Base-by-base conservation (phyloP, 2,888 invertebrate genomes). In the Lepetodrilus schrolli region DNA sequence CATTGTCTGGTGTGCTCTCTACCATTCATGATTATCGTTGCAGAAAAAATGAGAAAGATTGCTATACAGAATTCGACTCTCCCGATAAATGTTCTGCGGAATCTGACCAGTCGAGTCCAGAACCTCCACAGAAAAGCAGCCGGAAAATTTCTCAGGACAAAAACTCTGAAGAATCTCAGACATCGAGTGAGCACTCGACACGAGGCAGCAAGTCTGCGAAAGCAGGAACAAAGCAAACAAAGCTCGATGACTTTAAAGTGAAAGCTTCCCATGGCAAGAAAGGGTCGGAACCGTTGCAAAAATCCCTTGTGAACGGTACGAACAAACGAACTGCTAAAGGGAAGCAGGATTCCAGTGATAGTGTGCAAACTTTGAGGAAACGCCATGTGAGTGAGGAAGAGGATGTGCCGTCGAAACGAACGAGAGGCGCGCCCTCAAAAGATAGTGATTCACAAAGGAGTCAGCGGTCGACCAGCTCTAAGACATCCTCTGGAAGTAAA, bases 171-270 rank as follows among this genome's bases (percentile, higher is more conserved):
- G 68, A 74, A 49, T 73, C 73, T 65, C 66, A 66, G 50, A 36
- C 66, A 34, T 73, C 73, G 3, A 49, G 49, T 17, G 65, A 47
- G 20, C 20, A 21, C 26, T 34, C 48, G 1, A n/a, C 13, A 3
- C n/a, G 43, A 17, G 36, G 13, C 66, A 71, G 66, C 30, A 78
- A 75, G 36, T 30, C 74, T 8, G 77, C 74, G 43, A 80, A 80
- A 76, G 72, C 79, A 51, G 80, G 79, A 37, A 77, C 81, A 37
- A 80, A 79, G 75, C 83, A 83, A 50, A 80, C 80, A 36, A 83
- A 78, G 76, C 68, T 83, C 23, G 80, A 81, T 37, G 82, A 81
- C 72, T 82, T 82, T 72, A 75, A 76, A 68, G 48, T 74, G 26
- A 78, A 77, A 66, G 20, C 58, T 26, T 65, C 73, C 30, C 58